A percentile compares a stretch with the other conserved stretches of the same genome.
These are phyloP conservation scores for Pandemis corylana DNA, from an alignment of 2,888 invertebrate species.

Conservation along the genomic window DNA sequence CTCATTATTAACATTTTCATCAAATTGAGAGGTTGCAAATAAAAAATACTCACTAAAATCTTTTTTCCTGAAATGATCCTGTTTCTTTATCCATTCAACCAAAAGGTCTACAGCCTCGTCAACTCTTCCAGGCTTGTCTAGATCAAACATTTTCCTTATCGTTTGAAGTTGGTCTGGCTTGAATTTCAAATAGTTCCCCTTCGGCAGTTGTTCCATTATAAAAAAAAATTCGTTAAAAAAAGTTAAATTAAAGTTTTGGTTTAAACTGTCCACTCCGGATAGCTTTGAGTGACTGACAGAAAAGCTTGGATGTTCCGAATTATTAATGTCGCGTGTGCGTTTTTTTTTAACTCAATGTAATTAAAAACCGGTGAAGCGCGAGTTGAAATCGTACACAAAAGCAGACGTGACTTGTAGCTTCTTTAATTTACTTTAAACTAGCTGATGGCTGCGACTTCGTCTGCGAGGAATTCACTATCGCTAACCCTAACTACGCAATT, in stretches of 20 bases:
- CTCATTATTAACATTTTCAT: too few relatives aligned
- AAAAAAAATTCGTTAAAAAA: neutral
- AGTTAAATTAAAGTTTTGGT: neutral
- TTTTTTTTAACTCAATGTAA: neutral
- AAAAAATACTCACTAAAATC: slow-evolving; percentile 47
- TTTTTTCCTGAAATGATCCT: slow-evolving; percentile 44
- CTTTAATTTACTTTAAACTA: too few relatives aligned
- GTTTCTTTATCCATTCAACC: slow-evolving; percentile 55
- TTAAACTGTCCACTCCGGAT: neutral
- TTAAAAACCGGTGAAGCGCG: too few relatives aligned
- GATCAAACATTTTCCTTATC: slow-evolving; percentile 50
- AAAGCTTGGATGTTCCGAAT: neutral
- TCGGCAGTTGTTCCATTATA: slow-evolving; percentile 26
- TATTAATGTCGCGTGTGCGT: neutral
- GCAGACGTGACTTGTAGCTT: too few relatives aligned
- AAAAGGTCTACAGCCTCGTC: slow-evolving; percentile 55
- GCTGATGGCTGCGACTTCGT: too few relatives aligned
- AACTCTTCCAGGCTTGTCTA: slow-evolving; percentile 54
- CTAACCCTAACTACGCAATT: too few relatives aligned
- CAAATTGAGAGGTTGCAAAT: neutral
- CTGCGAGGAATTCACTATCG: too few relatives aligned
- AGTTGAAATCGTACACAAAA: too few relatives aligned
- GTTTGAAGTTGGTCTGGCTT: slow-evolving; percentile 48
- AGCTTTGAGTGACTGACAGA: neutral
- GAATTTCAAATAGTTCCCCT: slow-evolving; percentile 47